Evolutionary conservation across 2,797 vertebrate species (phyloP).

Genomic region (Molossus molossus): DNA sequence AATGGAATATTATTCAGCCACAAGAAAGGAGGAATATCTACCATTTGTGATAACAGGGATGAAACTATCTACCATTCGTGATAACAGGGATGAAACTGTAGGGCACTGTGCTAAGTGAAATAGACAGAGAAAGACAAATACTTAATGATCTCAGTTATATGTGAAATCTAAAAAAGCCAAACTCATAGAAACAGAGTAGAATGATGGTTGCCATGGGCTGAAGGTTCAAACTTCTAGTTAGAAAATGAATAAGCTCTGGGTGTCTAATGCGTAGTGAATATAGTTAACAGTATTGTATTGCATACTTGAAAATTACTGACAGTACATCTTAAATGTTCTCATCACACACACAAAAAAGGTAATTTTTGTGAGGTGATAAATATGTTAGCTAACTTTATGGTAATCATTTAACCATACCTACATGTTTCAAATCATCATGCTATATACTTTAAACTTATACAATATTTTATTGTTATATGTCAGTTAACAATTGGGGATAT

Average conservation of each 20-base stretch:
- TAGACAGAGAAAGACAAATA: background rate
- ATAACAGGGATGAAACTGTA: slow-evolving; percentile 13
- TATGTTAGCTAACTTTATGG: background rate
- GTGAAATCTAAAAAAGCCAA: background rate
- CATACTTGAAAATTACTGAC: background rate
- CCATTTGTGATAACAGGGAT: background rate
- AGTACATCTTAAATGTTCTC: background rate
- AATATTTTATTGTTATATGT: background rate
- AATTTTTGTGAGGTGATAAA: background rate
- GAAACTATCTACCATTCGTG: too few species aligned
- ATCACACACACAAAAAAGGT: background rate
- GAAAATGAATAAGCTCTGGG: background rate
- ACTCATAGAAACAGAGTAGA: background rate
- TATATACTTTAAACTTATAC: background rate
- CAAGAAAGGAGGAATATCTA: background rate
- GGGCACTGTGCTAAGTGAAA: background rate
- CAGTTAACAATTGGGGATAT: background rate
- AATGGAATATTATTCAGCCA: background rate
- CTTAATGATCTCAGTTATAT: background rate
- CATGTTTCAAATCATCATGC: background rate
- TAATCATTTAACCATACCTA: background rate
- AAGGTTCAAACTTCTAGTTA: background rate
- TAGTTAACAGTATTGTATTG: background rate
- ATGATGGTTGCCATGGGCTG: background rate
- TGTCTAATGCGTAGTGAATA: background rate